Evolutionary conservation across 2,797 vertebrate species (phyloP), one percentile per base, ranked within the genome.

Genomic region (Cyclopterus lumpus): DNA sequence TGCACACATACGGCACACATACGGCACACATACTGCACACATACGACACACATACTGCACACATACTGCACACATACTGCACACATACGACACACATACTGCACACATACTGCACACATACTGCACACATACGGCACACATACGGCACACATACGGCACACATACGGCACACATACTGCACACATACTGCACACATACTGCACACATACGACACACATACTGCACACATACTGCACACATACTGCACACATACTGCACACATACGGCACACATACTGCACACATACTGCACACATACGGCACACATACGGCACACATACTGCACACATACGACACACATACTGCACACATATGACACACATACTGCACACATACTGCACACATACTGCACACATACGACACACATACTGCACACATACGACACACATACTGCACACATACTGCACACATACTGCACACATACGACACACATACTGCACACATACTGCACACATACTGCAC

Each of bases 21-120:
- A n/a, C n/a, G n/a, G n/a, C n/a, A n/a, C n/a, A n/a, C 51, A 38
- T 28, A 40, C 67, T 30, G n/a, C 20, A 54, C 32, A 67, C 72
- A 32, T 26, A 12, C 18, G 32, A 30, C 2, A 46, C 18, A 30
- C 51, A 38, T 28, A 40, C 67, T 30, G n/a, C 20, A 54, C 32
- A 67, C 72, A 32, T 26, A n/a, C n/a, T n/a, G n/a, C n/a, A n/a
- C n/a, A n/a, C 51, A 38, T 28, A 40, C 67, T 30, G n/a, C 20
- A 54, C 32, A 67, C 72, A 32, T 26, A 12, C 18, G 32, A 30
- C 2, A 46, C 18, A 30, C 51, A 38, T 28, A 40, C 67, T 30
- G n/a, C 20, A 54, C 32, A 67, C 72, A 32, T 26, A n/a, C n/a
- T n/a, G n/a, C n/a, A n/a, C n/a, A n/a, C 51, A 38, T 28, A 40